Conservation (phyloP, 2,888 invertebrate genomes). For the Cheilosia soror region DNA sequence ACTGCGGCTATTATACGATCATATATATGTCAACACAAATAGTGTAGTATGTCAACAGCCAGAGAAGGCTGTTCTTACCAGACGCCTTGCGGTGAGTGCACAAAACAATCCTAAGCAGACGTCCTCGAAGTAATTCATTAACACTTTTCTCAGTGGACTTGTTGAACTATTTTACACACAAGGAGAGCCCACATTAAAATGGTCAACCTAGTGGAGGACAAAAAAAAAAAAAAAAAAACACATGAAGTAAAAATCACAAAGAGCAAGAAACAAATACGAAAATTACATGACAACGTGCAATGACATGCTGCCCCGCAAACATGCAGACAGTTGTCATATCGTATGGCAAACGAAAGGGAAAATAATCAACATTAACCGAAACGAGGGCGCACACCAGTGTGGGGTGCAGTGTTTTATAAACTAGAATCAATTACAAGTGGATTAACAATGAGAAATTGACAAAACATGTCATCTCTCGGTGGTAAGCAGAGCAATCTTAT, state of each 20-base stretch:
- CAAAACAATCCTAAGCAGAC: slow-evolving; percentile 30
- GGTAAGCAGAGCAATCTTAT: slow-evolving; percentile 20
- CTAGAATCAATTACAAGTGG: slow-evolving; percentile 56
- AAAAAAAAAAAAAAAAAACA: slow-evolving; percentile 17
- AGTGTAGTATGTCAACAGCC: slow-evolving; percentile 22
- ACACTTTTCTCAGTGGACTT: slow-evolving; percentile 78
- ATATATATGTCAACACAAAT: slow-evolving; percentile 53
- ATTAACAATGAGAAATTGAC: slow-evolving; percentile 54
- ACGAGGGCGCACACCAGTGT: not conserved
- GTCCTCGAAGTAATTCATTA: slow-evolving; percentile 83
- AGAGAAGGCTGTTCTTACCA: slow-evolving; percentile 2
- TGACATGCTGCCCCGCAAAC: slow-evolving; percentile 58
- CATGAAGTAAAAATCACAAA: slow-evolving; percentile 10
- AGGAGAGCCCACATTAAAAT: slow-evolving; percentile 48
- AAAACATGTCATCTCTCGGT: slow-evolving; percentile 52
- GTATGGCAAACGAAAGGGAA: slow-evolving; percentile 66
- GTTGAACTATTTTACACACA: slow-evolving; percentile 43
- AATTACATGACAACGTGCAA: slow-evolving; percentile 57
- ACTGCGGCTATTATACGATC: slow-evolving; percentile 19
- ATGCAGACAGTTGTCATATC: slow-evolving; percentile 65
- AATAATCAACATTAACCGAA: slow-evolving; percentile 49
- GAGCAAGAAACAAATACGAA: slow-evolving; percentile 13
- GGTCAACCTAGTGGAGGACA: slow-evolving; percentile 9
- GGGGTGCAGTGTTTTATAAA: not conserved
- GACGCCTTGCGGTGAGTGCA: not conserved